phyloP scores from a whole-genome alignment of 1,140 invertebrate genomes.

The Subanguina moxae region DNA sequence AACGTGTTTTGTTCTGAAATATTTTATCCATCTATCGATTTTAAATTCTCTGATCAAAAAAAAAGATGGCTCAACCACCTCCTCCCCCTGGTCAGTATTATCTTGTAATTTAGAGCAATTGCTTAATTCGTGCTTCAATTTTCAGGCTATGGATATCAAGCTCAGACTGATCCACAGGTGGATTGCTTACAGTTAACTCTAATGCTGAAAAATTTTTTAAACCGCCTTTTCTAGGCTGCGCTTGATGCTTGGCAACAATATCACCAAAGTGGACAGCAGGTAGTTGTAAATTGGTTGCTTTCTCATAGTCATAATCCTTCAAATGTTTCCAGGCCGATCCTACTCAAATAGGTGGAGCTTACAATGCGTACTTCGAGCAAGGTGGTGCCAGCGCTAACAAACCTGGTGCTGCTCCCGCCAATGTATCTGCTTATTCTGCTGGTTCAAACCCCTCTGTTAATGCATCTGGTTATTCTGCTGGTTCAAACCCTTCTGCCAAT shows the following conservation, averaged over 20 bases:
- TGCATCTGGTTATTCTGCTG: not conserved
- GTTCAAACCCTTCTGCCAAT: not conserved
- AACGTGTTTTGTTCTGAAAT: no score
- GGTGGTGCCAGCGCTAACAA: not conserved
- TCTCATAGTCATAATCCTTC: not conserved
- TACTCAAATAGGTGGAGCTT: not conserved
- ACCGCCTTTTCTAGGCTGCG: no score
- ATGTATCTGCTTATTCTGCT: not conserved
- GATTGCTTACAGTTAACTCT: not conserved
- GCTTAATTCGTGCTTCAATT: no score
- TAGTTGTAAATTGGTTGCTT: not conserved
- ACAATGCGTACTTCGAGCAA: conserved; percentile 5
- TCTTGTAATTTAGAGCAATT: no score
- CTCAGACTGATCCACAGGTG: not conserved
- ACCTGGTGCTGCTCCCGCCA: not conserved
- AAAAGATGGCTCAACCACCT: no score
- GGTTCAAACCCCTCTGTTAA: not conserved
- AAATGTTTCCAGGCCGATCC: not conserved
- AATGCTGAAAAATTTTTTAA: no score
- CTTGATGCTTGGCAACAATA: conserved; percentile 3
- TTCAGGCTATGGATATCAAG: conserved; percentile 5
- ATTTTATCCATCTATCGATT: no score
- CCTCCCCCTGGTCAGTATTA: no score
- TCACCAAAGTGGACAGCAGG: not conserved
- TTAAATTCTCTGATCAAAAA: no score